These are phyloP conservation scores for Otolemur garnettii DNA, from an alignment of 2,113 vertebrate genomes.

Conservation along the genomic window DNA sequence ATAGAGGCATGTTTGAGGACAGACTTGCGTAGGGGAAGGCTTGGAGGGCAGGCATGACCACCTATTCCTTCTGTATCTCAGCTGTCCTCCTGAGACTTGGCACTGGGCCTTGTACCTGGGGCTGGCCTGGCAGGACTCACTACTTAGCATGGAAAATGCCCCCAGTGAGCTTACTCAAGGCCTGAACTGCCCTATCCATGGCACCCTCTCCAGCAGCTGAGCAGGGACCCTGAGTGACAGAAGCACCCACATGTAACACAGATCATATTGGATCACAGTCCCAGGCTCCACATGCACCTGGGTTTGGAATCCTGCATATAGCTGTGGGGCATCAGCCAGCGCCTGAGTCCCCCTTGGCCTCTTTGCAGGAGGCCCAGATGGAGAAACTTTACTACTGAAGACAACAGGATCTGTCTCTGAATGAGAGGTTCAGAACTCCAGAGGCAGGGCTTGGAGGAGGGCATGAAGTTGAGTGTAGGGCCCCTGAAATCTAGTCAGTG, in stretches of 20 bases:
- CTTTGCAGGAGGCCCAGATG: too few species aligned
- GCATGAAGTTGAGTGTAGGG: neutral
- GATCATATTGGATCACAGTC: neutral
- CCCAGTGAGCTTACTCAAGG: neutral
- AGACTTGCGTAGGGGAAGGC: neutral
- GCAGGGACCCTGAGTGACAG: neutral
- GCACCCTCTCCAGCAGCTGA: neutral
- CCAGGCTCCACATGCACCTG: neutral
- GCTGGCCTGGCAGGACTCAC: neutral
- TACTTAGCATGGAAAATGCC: neutral
- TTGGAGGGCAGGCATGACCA: too few species aligned
- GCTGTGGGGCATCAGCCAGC: neutral
- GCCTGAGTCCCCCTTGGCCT: too few species aligned
- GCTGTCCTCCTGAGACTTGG: neutral
- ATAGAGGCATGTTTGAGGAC: too few species aligned
- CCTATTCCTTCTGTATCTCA: neutral
- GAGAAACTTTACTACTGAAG: neutral
- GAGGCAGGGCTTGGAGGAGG: neutral
- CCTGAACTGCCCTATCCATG: neutral
- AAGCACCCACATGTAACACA: neutral
- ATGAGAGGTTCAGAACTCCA: neutral
- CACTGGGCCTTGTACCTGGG: rapidly evolving
- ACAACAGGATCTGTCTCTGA: neutral
- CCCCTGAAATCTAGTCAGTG: neutral
- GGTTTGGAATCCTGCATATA: neutral